Base-by-base conservation (phyloP, 2,113 vertebrate species). In the Casuarius casuarius region DNA sequence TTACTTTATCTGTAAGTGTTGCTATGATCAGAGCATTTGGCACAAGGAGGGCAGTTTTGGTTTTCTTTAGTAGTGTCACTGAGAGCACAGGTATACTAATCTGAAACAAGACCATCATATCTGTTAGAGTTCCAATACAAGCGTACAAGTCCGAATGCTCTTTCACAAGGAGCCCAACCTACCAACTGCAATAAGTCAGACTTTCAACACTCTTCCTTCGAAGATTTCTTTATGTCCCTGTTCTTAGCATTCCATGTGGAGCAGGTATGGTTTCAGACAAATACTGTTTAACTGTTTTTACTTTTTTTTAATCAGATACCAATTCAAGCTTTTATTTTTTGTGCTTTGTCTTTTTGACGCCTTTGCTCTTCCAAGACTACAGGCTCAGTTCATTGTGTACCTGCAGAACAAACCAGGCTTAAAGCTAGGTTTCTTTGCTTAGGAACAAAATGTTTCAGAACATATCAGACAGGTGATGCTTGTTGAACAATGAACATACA, bases 1-100 rank as follows among this genome's bases (percentile, higher is more conserved):
- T 98, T 96, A 99, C 99, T 96, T 98, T 98, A 51, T 99, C 99
- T 38, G 98, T 98, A 20, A 98, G 95, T 2, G 99, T 99, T 2
- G 99, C 96, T 81, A 99, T 98, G 84, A 99, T 98, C 84, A 99
- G 95, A 56, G 99, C 99, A 77, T 99, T 99, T 97, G 99, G 99
- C 98, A 99, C 98, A 94, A 99, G 97, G 86, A 99, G 98, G 48
- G 99, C 99, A 33, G 99, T 99, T 97, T 99, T 99, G 40, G 99
- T 99, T 98, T 99, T 99, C 98, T 99, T 99, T 96, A 99, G 96
- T 74, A 98, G 94, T 12, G 98, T 99, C 87, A 99, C 98, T 0
- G 99, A 99, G 54, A 98, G 77, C n/a, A 98, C 99, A 3, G 99
- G 99, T 95, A 99, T 99, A 75, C 97, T 98, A 86, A 99, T 99